Evolutionary conservation across 2,797 vertebrate species (phyloP).

Genomic region (Atherinosoma microstoma): DNA sequence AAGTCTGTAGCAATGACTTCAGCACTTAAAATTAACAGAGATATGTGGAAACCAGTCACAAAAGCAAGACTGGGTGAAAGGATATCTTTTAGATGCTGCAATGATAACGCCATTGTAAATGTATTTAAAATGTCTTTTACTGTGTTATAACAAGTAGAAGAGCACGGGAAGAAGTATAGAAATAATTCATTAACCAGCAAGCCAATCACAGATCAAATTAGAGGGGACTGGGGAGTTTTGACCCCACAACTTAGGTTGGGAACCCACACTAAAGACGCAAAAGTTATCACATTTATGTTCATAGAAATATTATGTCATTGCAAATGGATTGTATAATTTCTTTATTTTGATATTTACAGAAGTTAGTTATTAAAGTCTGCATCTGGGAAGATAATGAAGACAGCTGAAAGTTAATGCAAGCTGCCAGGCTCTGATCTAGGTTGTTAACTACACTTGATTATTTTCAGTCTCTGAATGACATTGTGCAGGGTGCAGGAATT

Average conservation of each 20-base stretch:
- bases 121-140: not conserved
- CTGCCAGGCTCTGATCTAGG: no score
- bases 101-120: not conserved
- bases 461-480: not conserved
- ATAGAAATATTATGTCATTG: not conserved
- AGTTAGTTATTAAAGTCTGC: not conserved
- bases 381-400: no score
- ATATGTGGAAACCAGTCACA: slow-evolving; percentile 1
- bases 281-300: not conserved
- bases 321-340: not conserved
- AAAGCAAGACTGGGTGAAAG: not conserved
- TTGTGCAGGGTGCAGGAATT: not conserved
- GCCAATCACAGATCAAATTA: not conserved
- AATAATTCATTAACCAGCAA: not conserved
- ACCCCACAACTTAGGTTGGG: not conserved
- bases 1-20: not conserved
- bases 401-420: no score
- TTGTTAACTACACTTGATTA: not conserved
- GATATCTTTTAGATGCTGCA: not conserved
- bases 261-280: no score
- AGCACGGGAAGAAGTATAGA: not conserved
- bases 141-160: not conserved
- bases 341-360: not conserved
- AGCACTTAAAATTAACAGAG: not conserved
- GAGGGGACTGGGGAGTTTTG: not conserved